Conservation (phyloP, 2,888 invertebrate genomes). For the Idaea straminata region DNA sequence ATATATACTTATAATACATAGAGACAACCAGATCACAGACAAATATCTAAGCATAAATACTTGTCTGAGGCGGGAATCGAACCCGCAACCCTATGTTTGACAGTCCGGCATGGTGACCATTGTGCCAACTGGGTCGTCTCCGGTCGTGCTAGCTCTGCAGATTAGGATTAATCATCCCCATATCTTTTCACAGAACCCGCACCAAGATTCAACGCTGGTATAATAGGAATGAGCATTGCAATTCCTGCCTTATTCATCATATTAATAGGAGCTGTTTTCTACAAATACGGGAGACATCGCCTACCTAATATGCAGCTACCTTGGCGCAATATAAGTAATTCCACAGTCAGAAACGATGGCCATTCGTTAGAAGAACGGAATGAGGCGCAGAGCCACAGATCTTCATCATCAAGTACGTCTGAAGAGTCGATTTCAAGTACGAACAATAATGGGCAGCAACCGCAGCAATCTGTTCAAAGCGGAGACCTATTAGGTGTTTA, state of each 20-base stretch:
- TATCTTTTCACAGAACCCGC: slow-evolving; percentile 3
- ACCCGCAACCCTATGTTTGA: too few relatives aligned
- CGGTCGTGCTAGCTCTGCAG: too few relatives aligned
- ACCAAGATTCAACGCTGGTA: slow-evolving; percentile 44
- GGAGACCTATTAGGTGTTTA: neutral
- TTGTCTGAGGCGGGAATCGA: too few relatives aligned
- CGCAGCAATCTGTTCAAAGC: neutral
- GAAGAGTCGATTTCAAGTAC: neutral
- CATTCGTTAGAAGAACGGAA: neutral
- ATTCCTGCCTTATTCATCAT: slow-evolving; percentile 33
- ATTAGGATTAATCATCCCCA: neutral
- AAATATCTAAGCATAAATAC: too few relatives aligned
- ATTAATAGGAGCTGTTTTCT: slow-evolving; percentile 42
- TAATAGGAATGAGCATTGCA: slow-evolving; percentile 52
- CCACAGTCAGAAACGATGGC: neutral
- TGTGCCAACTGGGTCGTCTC: too few relatives aligned
- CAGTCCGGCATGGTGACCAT: too few relatives aligned
- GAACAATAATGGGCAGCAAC: neutral
- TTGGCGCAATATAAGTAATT: slow-evolving; percentile 9
- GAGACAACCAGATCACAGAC: too few relatives aligned
- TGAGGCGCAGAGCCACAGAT: neutral
- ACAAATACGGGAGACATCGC: slow-evolving; percentile 34
- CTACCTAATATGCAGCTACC: slow-evolving; percentile 1
- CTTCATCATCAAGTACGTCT: neutral
- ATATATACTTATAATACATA: too few relatives aligned